phyloP scores from a whole-genome alignment of 2,888 invertebrate genomes.

The Sussaba pulchella region DNA sequence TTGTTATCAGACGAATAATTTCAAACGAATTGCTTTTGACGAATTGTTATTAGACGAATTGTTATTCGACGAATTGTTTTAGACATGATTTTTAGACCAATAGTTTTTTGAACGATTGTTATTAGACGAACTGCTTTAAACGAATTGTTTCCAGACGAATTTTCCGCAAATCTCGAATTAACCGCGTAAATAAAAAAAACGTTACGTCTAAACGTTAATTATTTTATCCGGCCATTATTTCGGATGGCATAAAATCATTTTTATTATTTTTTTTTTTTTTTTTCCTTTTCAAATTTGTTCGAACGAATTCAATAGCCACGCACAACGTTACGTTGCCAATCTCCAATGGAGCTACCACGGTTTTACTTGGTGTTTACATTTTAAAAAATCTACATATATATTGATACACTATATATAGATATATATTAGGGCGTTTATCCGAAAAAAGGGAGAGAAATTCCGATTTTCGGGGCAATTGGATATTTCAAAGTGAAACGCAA shows the following conservation, averaged over 20 bases:
- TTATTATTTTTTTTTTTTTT: constrained; percentile 7
- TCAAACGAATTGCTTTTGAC: too few relatives aligned
- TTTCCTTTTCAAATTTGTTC: not conserved
- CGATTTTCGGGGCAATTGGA: too few relatives aligned
- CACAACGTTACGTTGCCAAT: constrained; percentile 37
- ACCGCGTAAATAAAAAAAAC: not conserved
- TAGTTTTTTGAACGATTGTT: too few relatives aligned
- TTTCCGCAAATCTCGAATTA: not conserved
- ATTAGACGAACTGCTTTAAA: too few relatives aligned
- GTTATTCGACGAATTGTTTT: too few relatives aligned
- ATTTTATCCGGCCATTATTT: not conserved
- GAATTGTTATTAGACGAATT: too few relatives aligned
- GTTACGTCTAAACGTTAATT: not conserved
- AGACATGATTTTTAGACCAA: too few relatives aligned
- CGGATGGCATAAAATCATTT: not conserved
- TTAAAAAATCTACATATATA: constrained; percentile 24
- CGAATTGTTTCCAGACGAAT: too few relatives aligned
- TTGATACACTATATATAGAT: constrained; percentile 21
- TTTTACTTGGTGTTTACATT: constrained; percentile 14
- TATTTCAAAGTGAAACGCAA: too few relatives aligned
- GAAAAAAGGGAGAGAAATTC: too few relatives aligned
- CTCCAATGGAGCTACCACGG: constrained; percentile 12
- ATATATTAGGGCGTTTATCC: not conserved
- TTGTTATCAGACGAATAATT: too few relatives aligned
- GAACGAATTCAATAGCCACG: not conserved